phyloP scores from a whole-genome alignment of 2,888 invertebrate genomes.

The Odontomyia ornata region DNA sequence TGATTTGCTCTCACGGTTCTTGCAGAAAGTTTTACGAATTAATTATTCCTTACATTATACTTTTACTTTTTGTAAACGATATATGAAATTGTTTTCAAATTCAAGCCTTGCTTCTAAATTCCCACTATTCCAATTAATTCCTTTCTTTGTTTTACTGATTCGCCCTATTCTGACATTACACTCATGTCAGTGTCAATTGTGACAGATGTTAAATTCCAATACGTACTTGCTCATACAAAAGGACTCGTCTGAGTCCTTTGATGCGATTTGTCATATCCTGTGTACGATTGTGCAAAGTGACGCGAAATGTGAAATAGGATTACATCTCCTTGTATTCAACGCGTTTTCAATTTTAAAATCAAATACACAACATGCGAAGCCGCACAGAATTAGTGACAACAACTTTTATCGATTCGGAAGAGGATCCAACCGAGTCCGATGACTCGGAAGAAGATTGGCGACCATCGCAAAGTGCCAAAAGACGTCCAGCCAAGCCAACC shows the following conservation, averaged over 20 bases:
- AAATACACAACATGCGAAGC: constrained; percentile 58
- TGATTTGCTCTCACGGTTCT: too few species aligned
- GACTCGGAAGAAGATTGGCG: constrained; percentile 64
- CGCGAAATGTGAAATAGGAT: background rate
- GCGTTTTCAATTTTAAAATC: background rate
- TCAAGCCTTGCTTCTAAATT: too few species aligned
- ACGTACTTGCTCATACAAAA: background rate
- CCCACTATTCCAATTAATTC: too few species aligned
- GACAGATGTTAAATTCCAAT: background rate
- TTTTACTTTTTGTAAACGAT: too few species aligned
- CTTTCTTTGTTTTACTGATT: too few species aligned
- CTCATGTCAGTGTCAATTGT: too few species aligned
- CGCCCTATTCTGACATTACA: too few species aligned
- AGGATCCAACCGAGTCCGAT: constrained; percentile 62
- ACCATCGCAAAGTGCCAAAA: constrained; percentile 55
- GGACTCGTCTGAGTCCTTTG: background rate
- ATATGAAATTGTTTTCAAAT: too few species aligned
- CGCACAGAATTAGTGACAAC: constrained; percentile 63
- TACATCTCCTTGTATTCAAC: background rate
- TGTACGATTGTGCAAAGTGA: background rate
- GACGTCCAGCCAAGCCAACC: constrained; percentile 4
- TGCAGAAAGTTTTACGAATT: too few species aligned
- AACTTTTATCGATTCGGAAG: constrained; percentile 63
- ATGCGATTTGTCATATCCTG: background rate
- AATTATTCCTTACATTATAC: too few species aligned